Percentiles rank a stretch among this genome's conserved stretches.
These are phyloP conservation scores for Thereuonema tuberculata DNA, from an alignment of 1,140 invertebrate genomes.

Conservation along the genomic window DNA sequence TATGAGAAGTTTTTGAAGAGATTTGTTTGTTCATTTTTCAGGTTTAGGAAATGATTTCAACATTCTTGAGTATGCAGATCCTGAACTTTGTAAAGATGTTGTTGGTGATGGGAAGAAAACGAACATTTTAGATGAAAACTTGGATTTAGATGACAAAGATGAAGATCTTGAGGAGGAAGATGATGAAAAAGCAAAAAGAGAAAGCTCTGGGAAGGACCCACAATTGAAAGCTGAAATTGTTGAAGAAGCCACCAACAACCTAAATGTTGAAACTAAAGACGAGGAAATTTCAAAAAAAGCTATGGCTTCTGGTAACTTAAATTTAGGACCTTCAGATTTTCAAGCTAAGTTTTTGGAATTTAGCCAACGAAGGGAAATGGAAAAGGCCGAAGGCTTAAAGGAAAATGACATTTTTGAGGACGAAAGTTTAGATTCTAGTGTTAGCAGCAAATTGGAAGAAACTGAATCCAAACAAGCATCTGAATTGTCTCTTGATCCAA, in stretches of 20 bases:
- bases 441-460: slow-evolving; percentile 6
- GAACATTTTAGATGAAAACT: slow-evolving; percentile 33
- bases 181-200: slow-evolving; percentile 10
- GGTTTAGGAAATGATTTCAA: slow-evolving; percentile 91
- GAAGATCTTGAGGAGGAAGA: slow-evolving; percentile 21
- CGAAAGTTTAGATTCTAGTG: slow-evolving; percentile 42
- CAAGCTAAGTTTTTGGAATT: slow-evolving; percentile 34
- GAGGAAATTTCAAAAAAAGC: slow-evolving; percentile 1
- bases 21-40: too few relatives aligned
- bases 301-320: not conserved
- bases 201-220: not conserved
- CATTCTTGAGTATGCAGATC: slow-evolving; percentile 88
- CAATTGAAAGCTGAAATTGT: slow-evolving; percentile 8
- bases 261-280: not conserved
- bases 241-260: slow-evolving; percentile 8
- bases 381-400: slow-evolving; percentile 26
- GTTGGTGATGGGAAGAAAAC: slow-evolving; percentile 29
- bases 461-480: not conserved
- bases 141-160: slow-evolving; percentile 28
- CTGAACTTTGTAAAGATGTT: slow-evolving; percentile 58
- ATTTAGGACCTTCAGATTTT: slow-evolving; percentile 22
- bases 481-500: not conserved
- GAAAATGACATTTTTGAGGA: slow-evolving; percentile 44
- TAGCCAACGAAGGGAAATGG: slow-evolving; percentile 49
- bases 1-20: too few relatives aligned